Evolutionary conservation across 2,888 invertebrate genomes (phyloP), one percentile per base, ranked within the genome.

Genomic region (Diabrotica balteata): DNA sequence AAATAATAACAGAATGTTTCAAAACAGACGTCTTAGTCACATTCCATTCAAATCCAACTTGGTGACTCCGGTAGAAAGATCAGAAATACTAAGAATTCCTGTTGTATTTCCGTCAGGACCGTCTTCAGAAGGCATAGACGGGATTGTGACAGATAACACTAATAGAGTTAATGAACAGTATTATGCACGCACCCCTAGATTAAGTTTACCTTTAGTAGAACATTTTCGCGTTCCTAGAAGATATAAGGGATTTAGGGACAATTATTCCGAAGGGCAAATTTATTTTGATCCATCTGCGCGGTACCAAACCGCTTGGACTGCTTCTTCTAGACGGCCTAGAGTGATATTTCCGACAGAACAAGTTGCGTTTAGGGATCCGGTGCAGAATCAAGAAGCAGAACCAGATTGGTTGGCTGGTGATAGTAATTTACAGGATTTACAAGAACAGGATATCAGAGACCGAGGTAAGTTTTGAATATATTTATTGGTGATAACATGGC

Each of bases 361-460:
- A 66, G 84, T 84, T 45, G 79, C 82, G 9, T 85, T 85, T 71
- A 76, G 83, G 58, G 85, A 84, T 50, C 66, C 68, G n/a, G 72
- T 69, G 59, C 73, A 75, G 10, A 73, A 55, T 51, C 65, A 69
- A 45, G 75, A 76, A 45, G 81, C 80, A 9, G 81, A 82, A 46
- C 75, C 79, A 2, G 82, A 82, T 63, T 83, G 81, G 80, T 73
- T 84, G 58, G 79, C 79, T n/a, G 80, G 78, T 11, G 81, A 81
- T 70, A 80, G 78, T 17, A 87, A 86, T 70, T 80, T 91, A 53
- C 91, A 91, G 84, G 91, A 91, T 77, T 84, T 84, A n/a, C 83
- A 84, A 73, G 83, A 84, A 66, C 80, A 79, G 70, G 74, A 78
- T 64, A 87, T 88, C 75, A 86, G 89, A 72, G 91, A 91, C 77